A percentile compares a stretch with the other conserved stretches of the same genome.
Conservation (phyloP, 2,888 invertebrate species). For the Agrochola macilenta region DNA sequence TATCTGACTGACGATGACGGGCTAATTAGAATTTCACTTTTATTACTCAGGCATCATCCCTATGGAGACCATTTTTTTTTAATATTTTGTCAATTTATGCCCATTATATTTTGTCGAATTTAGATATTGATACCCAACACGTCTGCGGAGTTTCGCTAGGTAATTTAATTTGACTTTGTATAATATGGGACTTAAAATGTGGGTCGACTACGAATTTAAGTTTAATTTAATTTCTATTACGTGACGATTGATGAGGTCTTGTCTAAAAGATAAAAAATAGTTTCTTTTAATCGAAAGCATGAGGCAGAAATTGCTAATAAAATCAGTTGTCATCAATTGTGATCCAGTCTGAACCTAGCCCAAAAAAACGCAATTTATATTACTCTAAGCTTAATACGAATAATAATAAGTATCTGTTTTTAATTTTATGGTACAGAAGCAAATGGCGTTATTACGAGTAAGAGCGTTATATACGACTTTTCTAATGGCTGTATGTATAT, state of each 20-base stretch:
- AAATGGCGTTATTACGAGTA: conserved; percentile 87
- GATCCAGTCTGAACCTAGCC: conserved; percentile 14
- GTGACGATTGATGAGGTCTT: not conserved
- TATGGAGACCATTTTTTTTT: no score
- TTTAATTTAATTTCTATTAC: no score
- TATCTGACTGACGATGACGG: no score
- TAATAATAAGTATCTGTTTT: conserved; percentile 66
- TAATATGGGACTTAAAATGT: not conserved
- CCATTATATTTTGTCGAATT: no score
- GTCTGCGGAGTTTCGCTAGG: no score
- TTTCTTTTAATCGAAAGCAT: not conserved
- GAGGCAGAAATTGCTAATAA: not conserved
- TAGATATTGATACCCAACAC: no score
- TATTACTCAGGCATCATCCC: no score
- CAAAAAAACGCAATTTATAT: not conserved
- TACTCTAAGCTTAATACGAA: conserved; percentile 50
- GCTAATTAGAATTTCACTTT: no score
- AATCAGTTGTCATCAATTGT: not conserved
- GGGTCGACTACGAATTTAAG: not conserved
- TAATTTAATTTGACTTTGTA: no score
- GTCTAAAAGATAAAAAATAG: not conserved
- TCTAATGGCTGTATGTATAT: conserved; percentile 89
- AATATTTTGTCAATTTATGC: no score
- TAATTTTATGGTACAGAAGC: conserved; percentile 84
- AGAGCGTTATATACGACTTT: conserved; percentile 87